Conservation (phyloP, 30 jellyfish, hydroid and myxozoan genomes). For the Thelohanellus kitauei region DNA sequence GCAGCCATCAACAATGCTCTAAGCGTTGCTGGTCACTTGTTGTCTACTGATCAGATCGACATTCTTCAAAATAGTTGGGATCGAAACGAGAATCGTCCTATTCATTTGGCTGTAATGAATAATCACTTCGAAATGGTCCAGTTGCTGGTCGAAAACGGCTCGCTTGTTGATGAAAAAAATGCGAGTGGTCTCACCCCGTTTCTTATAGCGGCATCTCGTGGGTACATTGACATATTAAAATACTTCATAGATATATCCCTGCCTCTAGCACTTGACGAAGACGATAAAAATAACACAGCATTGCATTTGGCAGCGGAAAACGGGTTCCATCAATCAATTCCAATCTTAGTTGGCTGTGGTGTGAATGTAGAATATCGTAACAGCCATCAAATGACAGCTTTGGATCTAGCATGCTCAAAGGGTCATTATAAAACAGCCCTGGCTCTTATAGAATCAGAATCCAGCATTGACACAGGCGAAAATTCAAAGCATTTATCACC, state of each 20-base stretch:
- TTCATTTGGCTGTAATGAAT: constrained; percentile 61
- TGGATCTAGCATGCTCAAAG: background rate
- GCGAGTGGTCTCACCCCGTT: constrained; percentile 67
- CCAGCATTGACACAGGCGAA: background rate
- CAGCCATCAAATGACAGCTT: background rate
- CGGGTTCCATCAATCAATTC: constrained; percentile 40
- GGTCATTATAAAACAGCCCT: background rate
- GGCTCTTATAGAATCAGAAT: background rate
- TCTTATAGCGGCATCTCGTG: constrained; percentile 64
- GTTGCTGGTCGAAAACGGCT: background rate
- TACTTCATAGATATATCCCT: background rate
- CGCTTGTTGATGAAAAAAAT: constrained; percentile 39
- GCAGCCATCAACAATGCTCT: constrained; percentile 24
- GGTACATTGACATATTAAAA: constrained; percentile 6
- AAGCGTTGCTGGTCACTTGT: background rate
- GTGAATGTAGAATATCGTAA: constrained; percentile 73
- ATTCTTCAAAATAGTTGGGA: constrained; percentile 2
- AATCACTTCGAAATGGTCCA: constrained; percentile 31
- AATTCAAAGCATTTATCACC: constrained; percentile 28
- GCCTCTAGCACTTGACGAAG: constrained; percentile 15
- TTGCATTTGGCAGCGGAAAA: constrained; percentile 68
- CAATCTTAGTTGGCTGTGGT: constrained; percentile 28
- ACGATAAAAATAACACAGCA: constrained; percentile 66
- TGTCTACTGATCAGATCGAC: background rate
- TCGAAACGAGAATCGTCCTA: constrained; percentile 46